phyloP scores from a whole-genome alignment of 2,113 vertebrate genomes.

The Triplophysa dalaica region DNA sequence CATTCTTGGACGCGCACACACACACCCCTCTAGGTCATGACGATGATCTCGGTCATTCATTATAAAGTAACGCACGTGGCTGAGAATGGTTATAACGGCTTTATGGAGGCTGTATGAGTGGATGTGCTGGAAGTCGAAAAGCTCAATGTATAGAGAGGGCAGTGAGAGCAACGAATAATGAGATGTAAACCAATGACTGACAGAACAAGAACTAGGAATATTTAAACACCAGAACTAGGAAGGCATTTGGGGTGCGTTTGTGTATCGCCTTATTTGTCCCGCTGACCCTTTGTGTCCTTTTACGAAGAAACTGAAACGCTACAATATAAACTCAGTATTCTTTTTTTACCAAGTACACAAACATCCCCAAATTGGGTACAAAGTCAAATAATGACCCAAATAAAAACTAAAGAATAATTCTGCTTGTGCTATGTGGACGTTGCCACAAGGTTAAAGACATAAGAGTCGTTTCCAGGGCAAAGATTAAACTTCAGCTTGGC shows the following conservation, averaged over 20 bases:
- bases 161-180: neutral
- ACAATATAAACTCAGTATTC: neutral
- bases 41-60: neutral
- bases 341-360: neutral
- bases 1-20: neutral
- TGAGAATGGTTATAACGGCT: constrained; percentile 25
- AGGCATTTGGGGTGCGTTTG: neutral
- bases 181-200: neutral
- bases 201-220: neutral
- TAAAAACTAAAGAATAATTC: neutral
- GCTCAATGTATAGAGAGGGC: neutral
- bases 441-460: neutral
- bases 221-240: neutral
- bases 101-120: constrained; percentile 22
- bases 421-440: neutral
- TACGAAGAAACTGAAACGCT: neutral
- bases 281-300: neutral
- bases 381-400: constrained; percentile 17
- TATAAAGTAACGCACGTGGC: constrained; percentile 35
- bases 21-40: neutral
- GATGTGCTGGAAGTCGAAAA: neutral
- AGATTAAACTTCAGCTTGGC: neutral
- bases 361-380: neutral
- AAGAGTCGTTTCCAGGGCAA: neutral
- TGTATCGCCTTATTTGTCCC: neutral